These are phyloP conservation scores for Cisticola juncidis DNA, from an alignment of 2,113 vertebrate genomes.

Conservation along the genomic window DNA sequence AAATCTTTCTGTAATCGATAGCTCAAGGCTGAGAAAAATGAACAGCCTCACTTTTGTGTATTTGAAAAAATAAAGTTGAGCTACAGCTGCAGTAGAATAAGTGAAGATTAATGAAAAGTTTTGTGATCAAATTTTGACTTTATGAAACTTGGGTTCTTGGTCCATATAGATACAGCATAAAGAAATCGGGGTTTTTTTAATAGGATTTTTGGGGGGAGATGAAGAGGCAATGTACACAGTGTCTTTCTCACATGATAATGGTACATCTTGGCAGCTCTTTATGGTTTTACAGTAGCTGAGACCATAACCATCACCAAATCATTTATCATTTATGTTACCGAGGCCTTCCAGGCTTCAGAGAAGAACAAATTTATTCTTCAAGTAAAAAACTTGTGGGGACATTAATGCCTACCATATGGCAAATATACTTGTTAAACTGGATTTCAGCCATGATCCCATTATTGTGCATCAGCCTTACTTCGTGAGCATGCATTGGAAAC, in stretches of 20 bases:
- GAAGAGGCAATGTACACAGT: neutral
- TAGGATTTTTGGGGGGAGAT: neutral
- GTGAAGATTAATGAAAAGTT: neutral
- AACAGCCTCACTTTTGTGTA: neutral
- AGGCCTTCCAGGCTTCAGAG: neutral
- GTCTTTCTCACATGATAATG: neutral
- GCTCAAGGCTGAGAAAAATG: neutral
- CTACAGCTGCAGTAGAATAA: neutral
- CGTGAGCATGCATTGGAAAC: slow-evolving; percentile 18
- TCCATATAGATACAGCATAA: neutral
- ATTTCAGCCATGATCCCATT: slow-evolving; percentile 63
- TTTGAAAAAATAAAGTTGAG: neutral
- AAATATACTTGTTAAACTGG: slow-evolving; percentile 61
- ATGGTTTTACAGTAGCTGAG: neutral
- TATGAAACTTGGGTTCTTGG: neutral
- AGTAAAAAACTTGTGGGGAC: neutral
- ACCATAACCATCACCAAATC: neutral
- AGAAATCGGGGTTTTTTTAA: neutral
- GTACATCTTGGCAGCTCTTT: neutral
- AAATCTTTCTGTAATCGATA: neutral
- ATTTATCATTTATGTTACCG: neutral
- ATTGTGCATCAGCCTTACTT: slow-evolving; percentile 12
- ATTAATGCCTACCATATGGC: slow-evolving; percentile 54
- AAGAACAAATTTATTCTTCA: neutral
- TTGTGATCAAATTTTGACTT: neutral